Conservation (phyloP, 2,797 vertebrate species). For the Amphiprion clarkii region DNA sequence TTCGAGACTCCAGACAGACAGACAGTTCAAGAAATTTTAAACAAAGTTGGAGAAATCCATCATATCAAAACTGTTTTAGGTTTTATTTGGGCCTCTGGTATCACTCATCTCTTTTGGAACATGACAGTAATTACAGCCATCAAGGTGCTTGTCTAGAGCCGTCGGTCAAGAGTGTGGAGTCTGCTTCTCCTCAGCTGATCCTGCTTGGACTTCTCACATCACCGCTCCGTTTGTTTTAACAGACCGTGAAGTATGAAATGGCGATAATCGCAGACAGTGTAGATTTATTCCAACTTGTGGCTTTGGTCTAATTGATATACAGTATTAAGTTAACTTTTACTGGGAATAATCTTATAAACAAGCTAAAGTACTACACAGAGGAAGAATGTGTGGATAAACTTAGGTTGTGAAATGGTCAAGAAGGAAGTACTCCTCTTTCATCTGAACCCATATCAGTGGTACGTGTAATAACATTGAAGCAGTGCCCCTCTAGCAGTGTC, state of each 20-base stretch:
- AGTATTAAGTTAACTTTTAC: conserved; percentile 86
- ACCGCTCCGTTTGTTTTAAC: conserved; percentile 92
- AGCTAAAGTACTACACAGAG: conserved; percentile 73
- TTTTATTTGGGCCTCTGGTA: conserved; percentile 98
- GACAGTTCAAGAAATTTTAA: conserved; percentile 93
- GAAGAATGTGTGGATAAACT: conserved; percentile 68
- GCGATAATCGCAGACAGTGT: conserved; percentile 89
- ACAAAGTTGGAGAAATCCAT: conserved; percentile 95
- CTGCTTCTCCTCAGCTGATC: conserved; percentile 88
- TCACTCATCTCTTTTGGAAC: conserved; percentile 94
- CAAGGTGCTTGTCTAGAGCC: conserved; percentile 94
- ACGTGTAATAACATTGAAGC: conserved; percentile 35
- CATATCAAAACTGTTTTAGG: conserved; percentile 97
- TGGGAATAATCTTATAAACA: conserved; percentile 88
- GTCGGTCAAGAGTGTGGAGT: conserved; percentile 84
- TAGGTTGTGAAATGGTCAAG: conserved; percentile 51
- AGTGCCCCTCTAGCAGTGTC: neutral
- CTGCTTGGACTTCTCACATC: conserved; percentile 88
- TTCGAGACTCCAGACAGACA: conserved; percentile 84
- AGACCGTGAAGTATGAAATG: conserved; percentile 93
- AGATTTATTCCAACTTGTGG: conserved; percentile 84
- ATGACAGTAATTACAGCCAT: conserved; percentile 98
- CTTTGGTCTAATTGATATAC: conserved; percentile 81
- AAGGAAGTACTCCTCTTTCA: conserved; percentile 53
- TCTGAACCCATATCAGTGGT: conserved; percentile 63